These are phyloP conservation scores for Peromyscus californicus DNA, from an alignment of 2,113 vertebrate genomes.

Conservation along the genomic window DNA sequence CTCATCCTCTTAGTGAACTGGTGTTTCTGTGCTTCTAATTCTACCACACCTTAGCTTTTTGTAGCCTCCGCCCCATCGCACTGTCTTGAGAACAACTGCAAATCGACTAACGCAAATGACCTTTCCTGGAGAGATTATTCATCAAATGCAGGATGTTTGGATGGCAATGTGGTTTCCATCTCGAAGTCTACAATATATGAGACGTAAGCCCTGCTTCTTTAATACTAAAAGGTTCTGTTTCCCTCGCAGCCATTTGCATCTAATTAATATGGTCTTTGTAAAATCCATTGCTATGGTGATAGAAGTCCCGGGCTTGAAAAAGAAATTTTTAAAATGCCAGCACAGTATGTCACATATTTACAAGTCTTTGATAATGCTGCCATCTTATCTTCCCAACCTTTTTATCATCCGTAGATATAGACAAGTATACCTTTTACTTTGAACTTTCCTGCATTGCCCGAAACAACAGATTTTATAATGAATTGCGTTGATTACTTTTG, in stretches of 20 bases:
- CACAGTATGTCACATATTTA: slow-evolving; percentile 72
- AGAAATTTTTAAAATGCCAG: slow-evolving; percentile 76
- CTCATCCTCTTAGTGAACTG: not conserved
- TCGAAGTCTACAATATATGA: not conserved
- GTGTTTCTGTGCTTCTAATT: not conserved
- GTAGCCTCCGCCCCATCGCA: not conserved
- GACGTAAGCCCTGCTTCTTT: slow-evolving; percentile 59
- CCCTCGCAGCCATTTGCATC: slow-evolving; percentile 79
- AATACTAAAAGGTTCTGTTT: slow-evolving; percentile 75
- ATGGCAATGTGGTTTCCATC: not conserved
- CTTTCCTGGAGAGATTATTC: not conserved
- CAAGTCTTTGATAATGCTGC: slow-evolving; percentile 71
- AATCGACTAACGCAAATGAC: not conserved
- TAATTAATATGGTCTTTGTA: slow-evolving; percentile 77
- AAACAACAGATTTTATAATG: slow-evolving; percentile 45
- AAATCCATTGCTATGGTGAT: slow-evolving; percentile 70
- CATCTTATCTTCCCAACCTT: slow-evolving; percentile 72
- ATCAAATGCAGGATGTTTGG: slow-evolving; percentile 32
- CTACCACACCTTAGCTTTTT: not conserved
- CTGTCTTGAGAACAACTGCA: slow-evolving; percentile 39
- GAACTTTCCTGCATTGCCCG: slow-evolving; percentile 57
- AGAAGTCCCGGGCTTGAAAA: slow-evolving; percentile 63
- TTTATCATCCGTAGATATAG: slow-evolving; percentile 66
- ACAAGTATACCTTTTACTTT: slow-evolving; percentile 76
- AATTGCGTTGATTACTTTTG: slow-evolving; percentile 70